Evolutionary conservation across 1,140 invertebrate genomes (phyloP).

Genomic region (Polyergus mexicanus): DNA sequence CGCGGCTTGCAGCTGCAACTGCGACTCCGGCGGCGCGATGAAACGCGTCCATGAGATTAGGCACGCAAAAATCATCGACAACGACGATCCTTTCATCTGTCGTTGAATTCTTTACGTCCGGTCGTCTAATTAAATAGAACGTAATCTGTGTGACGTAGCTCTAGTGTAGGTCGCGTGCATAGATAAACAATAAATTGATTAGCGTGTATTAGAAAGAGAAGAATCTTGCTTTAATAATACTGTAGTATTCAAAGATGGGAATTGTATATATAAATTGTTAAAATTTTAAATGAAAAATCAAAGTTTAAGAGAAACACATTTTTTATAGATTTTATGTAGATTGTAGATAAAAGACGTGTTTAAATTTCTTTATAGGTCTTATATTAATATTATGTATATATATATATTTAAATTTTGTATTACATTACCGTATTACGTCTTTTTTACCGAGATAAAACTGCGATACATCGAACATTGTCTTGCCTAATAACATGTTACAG

Average conservation of each 20-base stretch:
- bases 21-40: slow-evolving; percentile 39
- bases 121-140: background rate
- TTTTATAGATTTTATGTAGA: background rate
- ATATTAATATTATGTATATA: background rate
- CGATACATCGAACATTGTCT: background rate
- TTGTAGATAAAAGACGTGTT: background rate
- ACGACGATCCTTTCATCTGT: slow-evolving; percentile 32
- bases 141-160: slow-evolving; percentile 6
- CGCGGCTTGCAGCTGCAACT: slow-evolving; percentile 61
- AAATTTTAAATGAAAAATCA: background rate
- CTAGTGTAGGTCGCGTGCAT: slow-evolving; percentile 7
- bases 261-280: background rate
- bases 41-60: slow-evolving; percentile 41
- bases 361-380: background rate
- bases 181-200: background rate
- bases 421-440: too few relatives aligned
- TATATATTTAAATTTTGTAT: background rate
- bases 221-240: background rate
- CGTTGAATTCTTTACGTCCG: background rate
- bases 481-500: background rate
- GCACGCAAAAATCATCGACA: slow-evolving; percentile 43
- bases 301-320: background rate
- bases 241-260: background rate
- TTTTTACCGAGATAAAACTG: background rate
- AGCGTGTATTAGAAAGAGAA: background rate